These are phyloP conservation scores for Lepidurus arcticus DNA, from an alignment of 1,140 invertebrate species.

Conservation along the genomic window DNA sequence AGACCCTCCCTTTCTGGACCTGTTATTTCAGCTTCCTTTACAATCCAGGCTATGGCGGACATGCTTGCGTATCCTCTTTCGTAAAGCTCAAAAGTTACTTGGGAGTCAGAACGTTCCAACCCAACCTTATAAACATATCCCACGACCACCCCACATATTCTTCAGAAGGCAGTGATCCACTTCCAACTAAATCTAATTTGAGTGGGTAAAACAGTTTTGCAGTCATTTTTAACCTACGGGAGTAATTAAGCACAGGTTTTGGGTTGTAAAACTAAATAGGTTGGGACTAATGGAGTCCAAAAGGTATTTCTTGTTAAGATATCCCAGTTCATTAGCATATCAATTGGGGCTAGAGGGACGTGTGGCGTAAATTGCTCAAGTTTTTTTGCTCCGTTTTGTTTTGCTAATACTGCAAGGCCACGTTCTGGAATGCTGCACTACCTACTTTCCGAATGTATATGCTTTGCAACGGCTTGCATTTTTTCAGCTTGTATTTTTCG, in stretches of 20 bases:
- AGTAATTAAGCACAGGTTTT: no score
- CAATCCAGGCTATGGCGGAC: background rate
- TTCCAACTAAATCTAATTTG: no score
- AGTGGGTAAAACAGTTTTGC: no score
- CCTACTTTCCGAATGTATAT: conserved; percentile 12
- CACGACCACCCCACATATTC: no score
- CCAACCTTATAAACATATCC: no score
- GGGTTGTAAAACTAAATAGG: background rate
- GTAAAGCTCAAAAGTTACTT: background rate
- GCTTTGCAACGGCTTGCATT: background rate
- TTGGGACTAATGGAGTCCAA: background rate
- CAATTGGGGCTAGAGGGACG: conserved; percentile 14
- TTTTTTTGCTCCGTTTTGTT: conserved; percentile 11
- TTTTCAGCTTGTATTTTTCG: conserved; percentile 13
- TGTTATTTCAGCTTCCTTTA: background rate
- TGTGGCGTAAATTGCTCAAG: conserved; percentile 6
- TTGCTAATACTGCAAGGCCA: conserved; percentile 5
- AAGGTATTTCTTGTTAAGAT: background rate
- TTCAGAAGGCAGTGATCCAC: no score
- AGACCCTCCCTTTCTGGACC: background rate
- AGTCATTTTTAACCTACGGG: no score
- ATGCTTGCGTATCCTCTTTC: background rate
- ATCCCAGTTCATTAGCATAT: background rate
- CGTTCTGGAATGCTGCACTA: background rate
- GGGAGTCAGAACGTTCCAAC: no score